Evolutionary conservation across 2,113 vertebrate genomes (phyloP).

Genomic region (Cardinalis cardinalis): DNA sequence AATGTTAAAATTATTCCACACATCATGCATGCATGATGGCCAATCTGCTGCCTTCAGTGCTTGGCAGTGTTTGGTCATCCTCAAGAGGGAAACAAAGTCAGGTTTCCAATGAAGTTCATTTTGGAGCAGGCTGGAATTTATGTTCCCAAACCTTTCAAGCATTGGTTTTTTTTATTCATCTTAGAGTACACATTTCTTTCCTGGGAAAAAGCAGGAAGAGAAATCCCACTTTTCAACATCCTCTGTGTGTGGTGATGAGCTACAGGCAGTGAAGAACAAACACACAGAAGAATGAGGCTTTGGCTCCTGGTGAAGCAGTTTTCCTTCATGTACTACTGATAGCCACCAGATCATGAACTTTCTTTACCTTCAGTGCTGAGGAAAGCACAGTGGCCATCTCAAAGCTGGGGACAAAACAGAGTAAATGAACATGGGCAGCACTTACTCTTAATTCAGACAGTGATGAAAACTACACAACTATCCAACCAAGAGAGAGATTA

Average conservation of each 20-base stretch:
- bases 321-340: neutral
- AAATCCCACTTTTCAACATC: neutral
- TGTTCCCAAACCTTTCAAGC: neutral
- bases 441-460: neutral
- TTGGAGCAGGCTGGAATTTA: neutral
- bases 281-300: neutral
- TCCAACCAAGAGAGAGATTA: neutral
- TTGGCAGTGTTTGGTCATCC: neutral
- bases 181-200: conserved; percentile 6
- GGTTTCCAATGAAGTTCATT: neutral
- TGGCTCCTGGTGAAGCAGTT: neutral
- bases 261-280: neutral
- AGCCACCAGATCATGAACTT: neutral
- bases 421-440: neutral
- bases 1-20: neutral
- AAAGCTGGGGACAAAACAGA: neutral
- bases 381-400: neutral
- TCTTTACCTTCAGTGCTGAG: neutral
- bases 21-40: neutral
- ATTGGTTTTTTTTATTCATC: neutral
- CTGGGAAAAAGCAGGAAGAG: neutral
- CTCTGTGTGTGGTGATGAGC: neutral
- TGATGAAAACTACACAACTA: neutral
- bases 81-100: neutral
- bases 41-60: neutral